Evolutionary conservation across 2,797 vertebrate species (phyloP), one percentile per base, ranked within the genome.

Genomic region (Apogon talboti): DNA sequence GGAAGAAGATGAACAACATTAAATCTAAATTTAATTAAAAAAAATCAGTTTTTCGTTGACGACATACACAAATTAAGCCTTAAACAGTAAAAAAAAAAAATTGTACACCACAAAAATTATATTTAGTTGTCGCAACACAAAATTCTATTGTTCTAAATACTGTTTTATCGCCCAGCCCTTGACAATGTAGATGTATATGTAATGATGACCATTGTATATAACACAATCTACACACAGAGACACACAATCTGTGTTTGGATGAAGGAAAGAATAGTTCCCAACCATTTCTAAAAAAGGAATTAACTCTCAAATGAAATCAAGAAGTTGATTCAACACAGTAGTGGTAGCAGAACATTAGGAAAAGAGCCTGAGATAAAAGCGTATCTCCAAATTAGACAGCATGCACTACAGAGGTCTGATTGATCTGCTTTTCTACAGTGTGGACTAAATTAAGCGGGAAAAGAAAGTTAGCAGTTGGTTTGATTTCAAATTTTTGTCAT

Each of bases 401-500:
- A 96, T 93, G 95, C 94, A 96, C 91, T 88, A 91, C 53, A 82
- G 56, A 91, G 90, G 90, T 83, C 89, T 80, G 82, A 90, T 83
- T 85, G 1, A 73, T 69, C 50, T 49, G 50, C 41, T 71, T 65
- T 65, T 66, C 79, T 81, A 83, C 42, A 70, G 66, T 49, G 52
- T 62, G 74, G 46, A 70, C 59, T 78, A 61, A 81, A 90, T 85
- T 83, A 78, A 89, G 85, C 64, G 45, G 64, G 83, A 91, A 85
- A 90, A 83, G 90, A 86, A 84, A 86, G 81, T 85, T 69, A 89
- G 82, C 83, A 82, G 71, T 66, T 75, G 66, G 51, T 46, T 89
- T 78, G 71, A 86, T 86, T 91, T 80, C 0, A 56, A 24, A 35
- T 79, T 76, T 82, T 77, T 71, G 71, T 83, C 85, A 69, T 90